phyloP scores from a whole-genome alignment of 2,113 vertebrate species.

The Triplophysa rosa region DNA sequence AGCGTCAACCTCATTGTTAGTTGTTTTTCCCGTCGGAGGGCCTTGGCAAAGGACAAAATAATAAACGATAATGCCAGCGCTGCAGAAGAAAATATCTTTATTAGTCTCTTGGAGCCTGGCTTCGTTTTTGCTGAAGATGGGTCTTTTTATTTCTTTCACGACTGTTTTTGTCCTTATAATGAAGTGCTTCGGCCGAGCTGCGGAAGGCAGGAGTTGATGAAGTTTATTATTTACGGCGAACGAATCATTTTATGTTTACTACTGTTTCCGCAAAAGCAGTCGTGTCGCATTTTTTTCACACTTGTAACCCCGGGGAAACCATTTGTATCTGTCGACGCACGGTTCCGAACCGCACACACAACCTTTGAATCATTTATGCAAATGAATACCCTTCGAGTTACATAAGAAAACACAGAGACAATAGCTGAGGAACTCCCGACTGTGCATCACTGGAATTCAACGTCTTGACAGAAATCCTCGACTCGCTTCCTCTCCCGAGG shows the following conservation, averaged over 20 bases:
- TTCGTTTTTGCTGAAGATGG: conserved; percentile 23
- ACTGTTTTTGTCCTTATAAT: conserved; percentile 14
- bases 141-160: conserved; percentile 29
- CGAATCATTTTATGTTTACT: background rate
- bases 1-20: background rate
- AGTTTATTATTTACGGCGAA: conserved; percentile 35
- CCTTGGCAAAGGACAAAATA: conserved; percentile 37
- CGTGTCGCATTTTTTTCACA: background rate
- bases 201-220: conserved; percentile 7
- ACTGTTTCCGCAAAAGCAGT: background rate
- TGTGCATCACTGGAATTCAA: background rate
- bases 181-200: conserved; percentile 1
- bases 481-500: conserved; percentile 15
- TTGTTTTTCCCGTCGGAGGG: background rate
- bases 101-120: conserved; percentile 34
- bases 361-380: conserved; percentile 16
- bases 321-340: background rate
- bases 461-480: background rate
- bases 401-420: background rate
- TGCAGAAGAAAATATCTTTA: conserved; percentile 42
- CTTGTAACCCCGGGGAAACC: background rate
- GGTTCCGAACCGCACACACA: background rate
- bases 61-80: conserved; percentile 28
- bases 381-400: background rate
- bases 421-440: background rate